phyloP scores from a whole-genome alignment of 2,888 invertebrate species.

The Orchesellides sinensis region DNA sequence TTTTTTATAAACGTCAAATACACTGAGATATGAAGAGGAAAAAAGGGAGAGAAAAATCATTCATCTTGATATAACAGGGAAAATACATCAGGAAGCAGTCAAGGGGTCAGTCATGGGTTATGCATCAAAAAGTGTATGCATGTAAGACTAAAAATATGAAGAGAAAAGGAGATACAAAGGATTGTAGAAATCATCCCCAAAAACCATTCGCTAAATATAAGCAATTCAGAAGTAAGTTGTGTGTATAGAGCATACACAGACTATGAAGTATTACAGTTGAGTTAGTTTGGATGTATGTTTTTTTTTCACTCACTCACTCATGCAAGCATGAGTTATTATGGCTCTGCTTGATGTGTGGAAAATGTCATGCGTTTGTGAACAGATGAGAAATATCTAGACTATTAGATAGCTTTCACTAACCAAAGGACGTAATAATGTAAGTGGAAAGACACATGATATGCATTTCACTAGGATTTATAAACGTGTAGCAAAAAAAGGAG shows the following conservation, averaged over 20 bases:
- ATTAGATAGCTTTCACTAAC: background rate
- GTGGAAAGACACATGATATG: background rate
- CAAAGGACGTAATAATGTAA: background rate
- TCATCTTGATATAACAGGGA: conserved; percentile 12
- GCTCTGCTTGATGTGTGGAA: background rate
- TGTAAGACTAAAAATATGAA: background rate
- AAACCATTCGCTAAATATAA: background rate
- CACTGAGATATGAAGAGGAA: too few relatives aligned
- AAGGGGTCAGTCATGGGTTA: conserved; percentile 9
- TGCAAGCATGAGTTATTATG: background rate
- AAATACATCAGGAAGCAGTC: conserved; percentile 15
- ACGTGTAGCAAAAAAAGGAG: background rate
- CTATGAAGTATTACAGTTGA: background rate
- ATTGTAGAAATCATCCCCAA: too few relatives aligned
- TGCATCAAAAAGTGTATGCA: background rate
- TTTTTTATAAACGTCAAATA: background rate
- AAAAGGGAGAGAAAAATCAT: background rate
- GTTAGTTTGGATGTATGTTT: background rate
- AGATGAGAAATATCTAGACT: background rate
- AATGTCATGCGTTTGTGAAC: background rate
- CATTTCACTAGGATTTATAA: background rate
- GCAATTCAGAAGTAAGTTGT: too few relatives aligned
- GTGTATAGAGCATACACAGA: background rate
- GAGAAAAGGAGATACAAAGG: background rate
- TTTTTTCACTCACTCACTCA: background rate